These are phyloP conservation scores for Graptemys geographica DNA, from an alignment of 2,797 vertebrate species.

Conservation along the genomic window DNA sequence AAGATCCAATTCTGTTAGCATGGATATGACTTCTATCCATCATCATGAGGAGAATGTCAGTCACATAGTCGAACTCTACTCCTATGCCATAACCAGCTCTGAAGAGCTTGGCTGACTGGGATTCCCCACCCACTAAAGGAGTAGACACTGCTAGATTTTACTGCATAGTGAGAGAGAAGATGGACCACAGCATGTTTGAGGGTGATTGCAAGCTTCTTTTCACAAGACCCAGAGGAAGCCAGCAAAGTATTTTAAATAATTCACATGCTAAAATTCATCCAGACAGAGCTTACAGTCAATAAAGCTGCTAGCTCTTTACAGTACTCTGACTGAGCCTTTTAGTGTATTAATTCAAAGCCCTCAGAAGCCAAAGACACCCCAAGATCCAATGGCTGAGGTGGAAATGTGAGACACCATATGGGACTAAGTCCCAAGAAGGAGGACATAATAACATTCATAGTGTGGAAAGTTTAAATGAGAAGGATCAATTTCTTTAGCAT, in stretches of 20 bases:
- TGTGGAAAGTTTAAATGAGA: conserved; percentile 37
- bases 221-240: conserved; percentile 44
- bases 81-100: not conserved
- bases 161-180: not conserved
- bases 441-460: conserved; percentile 39
- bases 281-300: conserved; percentile 54
- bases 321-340: conserved; percentile 16
- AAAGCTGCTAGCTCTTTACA: conserved; percentile 54
- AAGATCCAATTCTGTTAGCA: not conserved
- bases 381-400: conserved; percentile 39
- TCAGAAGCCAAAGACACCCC: conserved; percentile 15
- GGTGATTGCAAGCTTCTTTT: conserved; percentile 27
- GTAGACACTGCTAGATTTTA: not conserved
- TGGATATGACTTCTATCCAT: not conserved
- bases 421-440: conserved; percentile 43
- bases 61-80: not conserved
- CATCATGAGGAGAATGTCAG: not conserved
- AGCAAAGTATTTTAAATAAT: conserved; percentile 37
- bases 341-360: conserved; percentile 58
- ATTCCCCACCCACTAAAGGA: not conserved
- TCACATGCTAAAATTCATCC: conserved; percentile 49
- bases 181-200: conserved; percentile 9
- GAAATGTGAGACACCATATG: conserved; percentile 61
- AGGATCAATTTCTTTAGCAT: conserved; percentile 46
- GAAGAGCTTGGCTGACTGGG: not conserved